Evolutionary conservation across 1,140 invertebrate genomes (phyloP), one percentile per base, ranked within the genome.

Genomic region (Caenorhabditis brenneri): DNA sequence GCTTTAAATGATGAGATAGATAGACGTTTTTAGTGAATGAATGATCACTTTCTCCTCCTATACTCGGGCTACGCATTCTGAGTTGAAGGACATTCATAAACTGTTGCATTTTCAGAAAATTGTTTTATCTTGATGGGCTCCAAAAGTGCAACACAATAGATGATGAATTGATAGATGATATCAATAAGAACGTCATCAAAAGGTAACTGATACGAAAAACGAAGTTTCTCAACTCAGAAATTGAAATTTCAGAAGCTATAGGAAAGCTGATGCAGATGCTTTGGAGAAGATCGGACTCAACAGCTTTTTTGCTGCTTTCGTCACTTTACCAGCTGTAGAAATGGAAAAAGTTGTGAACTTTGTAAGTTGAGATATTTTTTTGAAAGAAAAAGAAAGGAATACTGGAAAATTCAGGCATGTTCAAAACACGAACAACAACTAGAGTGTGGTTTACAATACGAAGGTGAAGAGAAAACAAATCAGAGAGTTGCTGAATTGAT

Each of bases 401-500:
- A 7, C 2, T 51, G 19, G n/a, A 53, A 19, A 33, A 36, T 48
- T 51, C 31, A 85, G 51, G 69, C 69, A 4, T 82, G 81, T 49
- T n/a, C 49, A 16, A 86, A 86, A 69, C 86, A 84, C 51, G 86
- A 86, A 79, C 80, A 84, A 33, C 86, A 86, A 81, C 80, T 86
- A 1, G 79, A 85, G 46, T 86, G 86, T 80, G 86, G 83, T 29
- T 24, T 65, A 10, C 49, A 82, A 1, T 85, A 85, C 49, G 86
- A 86, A 83, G 86, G 86, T 48, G 81, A 69, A n/a, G 80, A 85
- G 19, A 79, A 79, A n/a, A 86, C 80, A 6, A 82, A 58, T 15
- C 51, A 84, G 9, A 51, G 86, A 46, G 85, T 86, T 49, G 81
- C 33, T 16, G 86, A 86, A 46, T 58, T 86, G 16, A 86, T 82